Conservation (phyloP, 1,140 invertebrate genomes). For the Saccostrea cuccullata region DNA sequence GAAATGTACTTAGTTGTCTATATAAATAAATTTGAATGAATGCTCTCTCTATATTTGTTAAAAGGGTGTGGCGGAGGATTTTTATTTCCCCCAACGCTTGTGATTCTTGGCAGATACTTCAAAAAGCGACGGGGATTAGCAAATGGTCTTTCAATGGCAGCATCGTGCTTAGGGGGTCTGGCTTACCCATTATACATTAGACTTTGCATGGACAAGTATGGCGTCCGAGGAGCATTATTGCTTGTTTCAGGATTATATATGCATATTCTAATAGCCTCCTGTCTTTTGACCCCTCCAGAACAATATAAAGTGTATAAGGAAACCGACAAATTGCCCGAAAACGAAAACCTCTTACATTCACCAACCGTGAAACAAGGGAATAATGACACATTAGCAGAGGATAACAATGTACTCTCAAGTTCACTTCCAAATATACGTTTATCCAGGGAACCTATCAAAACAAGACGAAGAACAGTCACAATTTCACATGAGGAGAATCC, state of each 20-base stretch:
- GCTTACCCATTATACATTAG: slow-evolving; percentile 56
- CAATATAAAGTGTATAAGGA: not conserved
- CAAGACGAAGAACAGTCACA: not conserved
- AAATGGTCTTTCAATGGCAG: slow-evolving; percentile 56
- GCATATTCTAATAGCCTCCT: slow-evolving; percentile 43
- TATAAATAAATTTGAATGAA: too few species aligned
- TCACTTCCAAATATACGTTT: not conserved
- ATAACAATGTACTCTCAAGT: not conserved
- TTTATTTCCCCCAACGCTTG: slow-evolving; percentile 57
- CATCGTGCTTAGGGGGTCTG: slow-evolving; percentile 55
- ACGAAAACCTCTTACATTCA: not conserved
- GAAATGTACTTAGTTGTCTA: too few species aligned
- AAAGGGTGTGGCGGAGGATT: slow-evolving; percentile 53
- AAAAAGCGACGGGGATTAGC: slow-evolving; percentile 60
- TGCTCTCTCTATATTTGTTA: not conserved
- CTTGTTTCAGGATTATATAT: slow-evolving; percentile 84
- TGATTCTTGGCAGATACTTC: slow-evolving; percentile 66
- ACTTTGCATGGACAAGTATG: slow-evolving; percentile 58
- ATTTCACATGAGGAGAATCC: not conserved
- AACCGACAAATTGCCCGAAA: slow-evolving; percentile 5
- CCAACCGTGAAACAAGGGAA: not conserved
- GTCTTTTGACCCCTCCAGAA: slow-evolving; percentile 50
- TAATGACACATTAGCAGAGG: not conserved
- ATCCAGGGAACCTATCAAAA: not conserved
- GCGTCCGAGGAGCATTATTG: slow-evolving; percentile 79